A percentile compares a stretch with the other conserved stretches of the same genome.
Conservation (phyloP, 2,888 invertebrate genomes). For the Monopis laevigella region DNA sequence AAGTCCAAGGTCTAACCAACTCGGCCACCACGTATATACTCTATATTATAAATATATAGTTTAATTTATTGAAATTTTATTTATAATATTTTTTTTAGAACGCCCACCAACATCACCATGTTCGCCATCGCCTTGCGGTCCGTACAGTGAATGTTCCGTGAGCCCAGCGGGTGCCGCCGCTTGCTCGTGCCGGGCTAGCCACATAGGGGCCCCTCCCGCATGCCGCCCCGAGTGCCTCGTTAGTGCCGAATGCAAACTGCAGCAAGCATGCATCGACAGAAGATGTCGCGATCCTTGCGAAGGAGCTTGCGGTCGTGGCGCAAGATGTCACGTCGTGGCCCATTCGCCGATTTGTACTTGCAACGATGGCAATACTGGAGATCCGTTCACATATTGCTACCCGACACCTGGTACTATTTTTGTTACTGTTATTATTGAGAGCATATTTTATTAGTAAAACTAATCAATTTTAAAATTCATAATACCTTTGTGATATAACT, state of each 20-base stretch:
- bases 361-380: constrained; percentile 72
- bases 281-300: constrained; percentile 79
- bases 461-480: constrained; percentile 2
- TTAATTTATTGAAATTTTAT: background rate
- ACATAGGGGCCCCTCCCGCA: constrained; percentile 77
- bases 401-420: constrained; percentile 59
- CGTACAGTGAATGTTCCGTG: constrained; percentile 72
- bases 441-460: background rate
- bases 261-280: constrained; percentile 74
- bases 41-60: no score
- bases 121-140: constrained; percentile 81
- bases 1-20: no score
- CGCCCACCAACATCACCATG: constrained; percentile 52
- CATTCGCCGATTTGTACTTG: constrained; percentile 81
- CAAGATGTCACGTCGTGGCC: constrained; percentile 76
- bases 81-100: background rate
- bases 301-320: constrained; percentile 77
- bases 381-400: constrained; percentile 75
- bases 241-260: constrained; percentile 75
- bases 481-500: no score
- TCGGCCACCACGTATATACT: no score
- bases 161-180: constrained; percentile 64
- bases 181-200: constrained; percentile 77
- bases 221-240: constrained; percentile 81
- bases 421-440: background rate